Conservation (phyloP, 1,140 invertebrate genomes). For the Neodiprion lecontei region DNA sequence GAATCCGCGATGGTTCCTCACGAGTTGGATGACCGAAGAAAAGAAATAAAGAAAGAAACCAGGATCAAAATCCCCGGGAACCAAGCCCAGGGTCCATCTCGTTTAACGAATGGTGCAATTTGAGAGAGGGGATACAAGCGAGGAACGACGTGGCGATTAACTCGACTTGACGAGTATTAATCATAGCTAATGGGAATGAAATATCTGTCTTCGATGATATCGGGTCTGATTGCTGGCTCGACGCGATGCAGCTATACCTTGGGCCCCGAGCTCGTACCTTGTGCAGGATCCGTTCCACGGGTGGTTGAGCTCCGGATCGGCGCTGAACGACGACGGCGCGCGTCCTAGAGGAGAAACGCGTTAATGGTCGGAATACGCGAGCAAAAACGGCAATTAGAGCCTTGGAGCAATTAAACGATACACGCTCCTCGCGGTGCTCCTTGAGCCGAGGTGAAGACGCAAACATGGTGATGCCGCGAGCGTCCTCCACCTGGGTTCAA, state of each 20-base stretch:
- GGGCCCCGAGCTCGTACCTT: not conserved
- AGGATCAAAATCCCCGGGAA: not conserved
- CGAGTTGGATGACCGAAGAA: not conserved
- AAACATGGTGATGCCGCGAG: not conserved
- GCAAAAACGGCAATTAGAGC: slow-evolving; percentile 44
- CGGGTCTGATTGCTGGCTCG: not conserved
- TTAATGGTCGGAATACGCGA: slow-evolving; percentile 9
- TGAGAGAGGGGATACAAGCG: too few species aligned
- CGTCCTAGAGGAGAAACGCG: slow-evolving; percentile 1
- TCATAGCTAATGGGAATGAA: not conserved
- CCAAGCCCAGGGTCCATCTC: too few species aligned
- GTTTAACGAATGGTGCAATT: too few species aligned
- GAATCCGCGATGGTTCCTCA: not conserved
- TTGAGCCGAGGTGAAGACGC: not conserved
- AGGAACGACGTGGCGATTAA: not conserved
- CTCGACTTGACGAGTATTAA: not conserved
- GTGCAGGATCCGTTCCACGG: not conserved
- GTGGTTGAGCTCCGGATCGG: not conserved
- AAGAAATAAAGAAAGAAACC: not conserved
- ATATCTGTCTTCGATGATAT: slow-evolving; percentile 4
- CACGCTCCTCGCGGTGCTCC: slow-evolving; percentile 22
- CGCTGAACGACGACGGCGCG: not conserved
- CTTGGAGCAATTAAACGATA: slow-evolving; percentile 41
- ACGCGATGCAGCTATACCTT: not conserved
- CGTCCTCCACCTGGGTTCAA: not conserved